Percentiles rank a stretch among this genome's conserved stretches.
phyloP scores from a whole-genome alignment of 2,113 vertebrate species.

The Spea multiplicata region DNA sequence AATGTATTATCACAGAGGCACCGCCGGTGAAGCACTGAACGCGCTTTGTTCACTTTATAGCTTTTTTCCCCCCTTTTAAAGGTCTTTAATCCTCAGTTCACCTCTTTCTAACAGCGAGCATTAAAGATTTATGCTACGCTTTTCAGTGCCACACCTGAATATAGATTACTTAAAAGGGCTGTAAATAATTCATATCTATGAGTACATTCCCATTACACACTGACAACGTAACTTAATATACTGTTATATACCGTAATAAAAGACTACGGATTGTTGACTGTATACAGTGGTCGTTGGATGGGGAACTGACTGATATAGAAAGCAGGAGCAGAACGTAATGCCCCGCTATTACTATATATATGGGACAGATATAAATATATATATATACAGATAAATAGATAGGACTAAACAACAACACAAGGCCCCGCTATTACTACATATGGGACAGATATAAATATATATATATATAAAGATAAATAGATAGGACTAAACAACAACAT shows the following conservation, averaged over 20 bases:
- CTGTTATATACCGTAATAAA: constrained; percentile 83
- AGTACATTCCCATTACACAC: constrained; percentile 94
- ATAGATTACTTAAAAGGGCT: constrained; percentile 96
- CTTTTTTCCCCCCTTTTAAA: constrained; percentile 62
- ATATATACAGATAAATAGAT: no score
- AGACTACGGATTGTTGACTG: constrained; percentile 82
- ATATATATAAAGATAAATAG: no score
- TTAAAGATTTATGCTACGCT: constrained; percentile 89
- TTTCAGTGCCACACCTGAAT: constrained; percentile 94
- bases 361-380: no score
- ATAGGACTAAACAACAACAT: no score
- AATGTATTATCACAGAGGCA: constrained; percentile 73
- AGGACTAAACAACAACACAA: no score
- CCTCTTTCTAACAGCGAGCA: constrained; percentile 77
- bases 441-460: no score
- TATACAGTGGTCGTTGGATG: constrained; percentile 69
- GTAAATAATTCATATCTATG: constrained; percentile 99
- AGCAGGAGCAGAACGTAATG: constrained; percentile 68
- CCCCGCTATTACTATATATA: constrained; percentile 9
- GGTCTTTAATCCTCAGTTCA: constrained; percentile 79
- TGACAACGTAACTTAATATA: constrained; percentile 94
- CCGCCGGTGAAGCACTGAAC: constrained; percentile 72
- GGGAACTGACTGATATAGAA: constrained; percentile 71
- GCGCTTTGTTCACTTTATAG: constrained; percentile 66
- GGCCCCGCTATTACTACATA: no score